A percentile compares a stretch with the other conserved stretches of the same genome.
These are phyloP conservation scores for Anguilla japonica DNA, from an alignment of 2,113 vertebrate genomes.

Conservation along the genomic window DNA sequence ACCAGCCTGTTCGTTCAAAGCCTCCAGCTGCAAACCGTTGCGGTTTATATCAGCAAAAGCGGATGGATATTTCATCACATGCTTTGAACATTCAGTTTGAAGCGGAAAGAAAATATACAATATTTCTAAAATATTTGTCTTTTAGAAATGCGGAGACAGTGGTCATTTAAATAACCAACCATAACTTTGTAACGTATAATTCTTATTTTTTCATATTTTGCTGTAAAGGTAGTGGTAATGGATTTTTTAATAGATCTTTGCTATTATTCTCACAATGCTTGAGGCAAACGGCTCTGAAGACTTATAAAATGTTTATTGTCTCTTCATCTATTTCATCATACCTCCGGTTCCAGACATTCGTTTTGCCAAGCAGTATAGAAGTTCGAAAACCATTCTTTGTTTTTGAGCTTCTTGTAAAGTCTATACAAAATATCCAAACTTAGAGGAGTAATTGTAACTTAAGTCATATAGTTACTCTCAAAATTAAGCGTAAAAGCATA, in stretches of 20 bases:
- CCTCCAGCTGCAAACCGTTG: constrained; percentile 93
- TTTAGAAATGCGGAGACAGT: constrained; percentile 25
- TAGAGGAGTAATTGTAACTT: too few species aligned
- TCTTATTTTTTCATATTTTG: constrained; percentile 50
- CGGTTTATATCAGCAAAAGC: constrained; percentile 95
- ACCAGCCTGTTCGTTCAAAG: constrained; percentile 81
- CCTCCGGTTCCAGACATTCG: background rate
- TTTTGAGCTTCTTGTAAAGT: background rate
- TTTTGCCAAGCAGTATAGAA: too few species aligned
- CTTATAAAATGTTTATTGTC: constrained; percentile 92
- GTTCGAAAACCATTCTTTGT: background rate
- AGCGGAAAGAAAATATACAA: constrained; percentile 72
- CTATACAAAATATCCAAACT: too few species aligned
- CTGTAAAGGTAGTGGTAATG: constrained; percentile 67
- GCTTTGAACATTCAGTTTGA: constrained; percentile 87
- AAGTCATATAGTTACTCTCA: too few species aligned
- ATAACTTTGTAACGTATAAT: constrained; percentile 40
- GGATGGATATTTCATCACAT: constrained; percentile 99
- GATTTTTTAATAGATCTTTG: constrained; percentile 60
- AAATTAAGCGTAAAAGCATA: too few species aligned
- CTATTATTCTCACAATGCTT: constrained; percentile 78
- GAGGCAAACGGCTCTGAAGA: constrained; percentile 75
- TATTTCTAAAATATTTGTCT: constrained; percentile 56
- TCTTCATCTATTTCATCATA: constrained; percentile 50
- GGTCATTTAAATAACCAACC: constrained; percentile 63